Percentiles rank a stretch among this genome's conserved stretches.
phyloP scores from a whole-genome alignment of 2,797 vertebrate genomes.

The Spheniscus humboldti region DNA sequence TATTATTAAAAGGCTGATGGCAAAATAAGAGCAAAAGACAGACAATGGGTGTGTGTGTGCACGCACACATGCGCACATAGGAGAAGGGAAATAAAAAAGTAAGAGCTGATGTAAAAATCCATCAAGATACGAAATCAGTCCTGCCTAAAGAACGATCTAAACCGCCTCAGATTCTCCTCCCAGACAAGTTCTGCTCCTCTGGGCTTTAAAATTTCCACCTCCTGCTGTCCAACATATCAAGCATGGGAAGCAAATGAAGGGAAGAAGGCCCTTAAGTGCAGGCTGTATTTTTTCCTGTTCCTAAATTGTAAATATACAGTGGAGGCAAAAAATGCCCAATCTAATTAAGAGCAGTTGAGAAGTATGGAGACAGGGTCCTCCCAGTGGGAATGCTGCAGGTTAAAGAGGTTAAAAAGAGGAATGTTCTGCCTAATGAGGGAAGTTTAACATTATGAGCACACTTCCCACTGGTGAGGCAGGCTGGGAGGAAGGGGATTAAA shows the following conservation, averaged over 20 bases:
- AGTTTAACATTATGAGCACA: conserved; percentile 9
- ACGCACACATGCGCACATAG: background rate
- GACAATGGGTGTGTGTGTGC: background rate
- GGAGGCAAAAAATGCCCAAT: conserved; percentile 67
- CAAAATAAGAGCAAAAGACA: conserved; percentile 54
- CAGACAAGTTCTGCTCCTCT: conserved; percentile 35
- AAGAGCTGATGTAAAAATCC: conserved; percentile 28
- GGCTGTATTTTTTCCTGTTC: conserved; percentile 58
- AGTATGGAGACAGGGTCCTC: conserved; percentile 66
- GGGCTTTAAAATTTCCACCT: conserved; percentile 63
- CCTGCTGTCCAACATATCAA: conserved; percentile 34
- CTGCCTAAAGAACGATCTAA: background rate
- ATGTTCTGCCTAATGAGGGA: conserved; percentile 69
- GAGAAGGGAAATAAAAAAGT: background rate
- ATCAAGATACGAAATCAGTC: conserved; percentile 9
- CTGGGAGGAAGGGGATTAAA: conserved; percentile 7
- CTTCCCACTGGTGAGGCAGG: conserved; percentile 19
- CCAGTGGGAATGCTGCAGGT: conserved; percentile 67
- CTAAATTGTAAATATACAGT: conserved; percentile 67
- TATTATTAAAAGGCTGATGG: conserved; percentile 70
- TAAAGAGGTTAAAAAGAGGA: conserved; percentile 73
- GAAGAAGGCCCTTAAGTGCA: conserved; percentile 45
- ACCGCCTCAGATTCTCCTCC: background rate
- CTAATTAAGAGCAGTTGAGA: conserved; percentile 69
- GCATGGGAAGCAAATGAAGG: background rate